phyloP scores from a whole-genome alignment of 2,888 invertebrate genomes.

The Acrobasis repandana region DNA sequence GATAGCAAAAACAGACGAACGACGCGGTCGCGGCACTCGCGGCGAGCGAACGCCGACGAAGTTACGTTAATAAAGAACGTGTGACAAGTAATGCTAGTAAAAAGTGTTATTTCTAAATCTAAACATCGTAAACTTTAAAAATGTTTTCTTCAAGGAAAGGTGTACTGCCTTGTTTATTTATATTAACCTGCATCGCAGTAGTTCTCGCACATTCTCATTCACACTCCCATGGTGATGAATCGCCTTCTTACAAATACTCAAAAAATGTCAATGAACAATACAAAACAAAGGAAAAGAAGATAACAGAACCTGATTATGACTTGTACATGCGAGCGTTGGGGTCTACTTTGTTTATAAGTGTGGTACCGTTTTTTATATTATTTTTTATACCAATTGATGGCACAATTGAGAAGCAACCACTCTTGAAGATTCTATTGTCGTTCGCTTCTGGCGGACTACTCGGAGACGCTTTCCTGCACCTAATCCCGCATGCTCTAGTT shows the following conservation, averaged over 20 bases:
- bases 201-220: slow-evolving; percentile 71
- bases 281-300: slow-evolving; percentile 73
- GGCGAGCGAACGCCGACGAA: not conserved
- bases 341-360: slow-evolving; percentile 96
- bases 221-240: slow-evolving; percentile 80
- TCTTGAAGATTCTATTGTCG: slow-evolving; percentile 94
- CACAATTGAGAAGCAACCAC: slow-evolving; percentile 90
- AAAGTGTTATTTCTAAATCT: not conserved
- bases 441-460: slow-evolving; percentile 98
- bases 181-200: slow-evolving; percentile 42
- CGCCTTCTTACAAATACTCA: slow-evolving; percentile 93
- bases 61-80: not conserved
- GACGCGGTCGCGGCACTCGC: not conserved
- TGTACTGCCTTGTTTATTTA: slow-evolving; percentile 40
- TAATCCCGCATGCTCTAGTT: slow-evolving; percentile 96
- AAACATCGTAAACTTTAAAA: not conserved
- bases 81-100: slow-evolving; percentile 5
- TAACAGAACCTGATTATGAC: slow-evolving; percentile 62
- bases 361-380: slow-evolving; percentile 96
- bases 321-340: slow-evolving; percentile 92
- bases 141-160: slow-evolving; percentile 8
- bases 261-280: slow-evolving; percentile 81
- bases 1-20: not conserved
- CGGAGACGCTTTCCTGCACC: slow-evolving; percentile 98
- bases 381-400: slow-evolving; percentile 96